Evolutionary conservation across 2,113 vertebrate genomes (phyloP).

Genomic region (Atherinomorus stipes): DNA sequence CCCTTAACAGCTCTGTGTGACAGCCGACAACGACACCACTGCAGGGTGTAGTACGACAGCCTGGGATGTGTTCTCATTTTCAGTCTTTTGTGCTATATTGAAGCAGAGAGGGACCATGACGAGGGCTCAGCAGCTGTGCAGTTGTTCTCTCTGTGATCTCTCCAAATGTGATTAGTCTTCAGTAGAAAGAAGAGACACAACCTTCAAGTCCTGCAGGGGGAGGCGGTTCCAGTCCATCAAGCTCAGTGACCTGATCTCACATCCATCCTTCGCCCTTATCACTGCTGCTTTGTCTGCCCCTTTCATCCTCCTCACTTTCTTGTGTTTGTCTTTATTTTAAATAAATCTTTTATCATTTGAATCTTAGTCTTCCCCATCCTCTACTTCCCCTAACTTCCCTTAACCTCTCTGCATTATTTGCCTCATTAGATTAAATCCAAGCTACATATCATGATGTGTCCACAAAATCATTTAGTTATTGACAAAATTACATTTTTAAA

Average conservation of each 20-base stretch:
- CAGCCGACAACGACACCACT: neutral
- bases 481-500: too few relatives aligned
- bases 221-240: constrained; percentile 44
- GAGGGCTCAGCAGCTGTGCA: constrained; percentile 33
- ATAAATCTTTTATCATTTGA: neutral
- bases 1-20: too few relatives aligned
- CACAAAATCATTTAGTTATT: too few relatives aligned
- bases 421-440: neutral
- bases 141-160: constrained; percentile 33
- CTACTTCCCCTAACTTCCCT: neutral
- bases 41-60: neutral
- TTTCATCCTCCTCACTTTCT: constrained; percentile 32
- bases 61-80: constrained; percentile 20
- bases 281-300: constrained; percentile 13
- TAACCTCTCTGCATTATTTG: neutral
- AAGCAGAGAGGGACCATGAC: constrained; percentile 50
- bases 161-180: constrained; percentile 61
- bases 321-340: constrained; percentile 23
- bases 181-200: constrained; percentile 36
- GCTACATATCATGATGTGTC: neutral
- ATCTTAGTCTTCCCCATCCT: constrained; percentile 4
- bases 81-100: constrained; percentile 46
- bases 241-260: constrained; percentile 38
- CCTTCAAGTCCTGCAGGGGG: constrained; percentile 23
- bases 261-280: constrained; percentile 19